phyloP scores from a whole-genome alignment of 2,113 vertebrate genomes.

The Oreochromis aureus region DNA sequence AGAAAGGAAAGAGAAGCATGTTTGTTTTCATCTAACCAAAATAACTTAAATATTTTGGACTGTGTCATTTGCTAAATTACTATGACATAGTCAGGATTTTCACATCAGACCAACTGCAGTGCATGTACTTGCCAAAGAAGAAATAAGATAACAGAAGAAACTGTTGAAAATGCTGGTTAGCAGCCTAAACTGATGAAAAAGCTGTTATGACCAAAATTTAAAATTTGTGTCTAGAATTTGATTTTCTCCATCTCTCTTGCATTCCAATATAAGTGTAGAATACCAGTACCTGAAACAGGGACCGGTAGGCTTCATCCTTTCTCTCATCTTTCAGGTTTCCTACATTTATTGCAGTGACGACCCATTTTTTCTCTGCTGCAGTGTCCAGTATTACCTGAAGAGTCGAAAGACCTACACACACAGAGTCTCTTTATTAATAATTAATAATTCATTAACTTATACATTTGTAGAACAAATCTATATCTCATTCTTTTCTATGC shows the following conservation, averaged over 20 bases:
- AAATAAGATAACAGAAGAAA: neutral
- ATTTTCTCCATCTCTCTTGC: neutral
- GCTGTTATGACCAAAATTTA: neutral
- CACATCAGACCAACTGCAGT: neutral
- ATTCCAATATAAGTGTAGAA: neutral
- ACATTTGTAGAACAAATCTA: neutral
- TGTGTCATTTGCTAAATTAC: neutral
- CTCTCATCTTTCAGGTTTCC: slow-evolving; percentile 96
- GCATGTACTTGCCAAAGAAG: neutral
- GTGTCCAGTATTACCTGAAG: slow-evolving; percentile 93
- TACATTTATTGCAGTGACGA: slow-evolving; percentile 96
- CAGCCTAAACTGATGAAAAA: neutral
- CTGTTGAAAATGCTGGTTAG: neutral
- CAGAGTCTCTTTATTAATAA: neutral
- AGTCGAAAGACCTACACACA: slow-evolving; percentile 82
- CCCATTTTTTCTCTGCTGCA: slow-evolving; percentile 94
- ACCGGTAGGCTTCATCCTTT: slow-evolving; percentile 95
- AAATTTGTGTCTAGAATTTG: neutral
- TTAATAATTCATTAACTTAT: neutral
- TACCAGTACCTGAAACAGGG: slow-evolving; percentile 79
- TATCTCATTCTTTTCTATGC: neutral
- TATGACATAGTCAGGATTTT: neutral
- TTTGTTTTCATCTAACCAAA: neutral
- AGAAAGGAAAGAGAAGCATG: neutral
- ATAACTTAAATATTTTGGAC: neutral